Conservation (phyloP, 2,113 vertebrate species). For the Triplophysa siluroides region DNA sequence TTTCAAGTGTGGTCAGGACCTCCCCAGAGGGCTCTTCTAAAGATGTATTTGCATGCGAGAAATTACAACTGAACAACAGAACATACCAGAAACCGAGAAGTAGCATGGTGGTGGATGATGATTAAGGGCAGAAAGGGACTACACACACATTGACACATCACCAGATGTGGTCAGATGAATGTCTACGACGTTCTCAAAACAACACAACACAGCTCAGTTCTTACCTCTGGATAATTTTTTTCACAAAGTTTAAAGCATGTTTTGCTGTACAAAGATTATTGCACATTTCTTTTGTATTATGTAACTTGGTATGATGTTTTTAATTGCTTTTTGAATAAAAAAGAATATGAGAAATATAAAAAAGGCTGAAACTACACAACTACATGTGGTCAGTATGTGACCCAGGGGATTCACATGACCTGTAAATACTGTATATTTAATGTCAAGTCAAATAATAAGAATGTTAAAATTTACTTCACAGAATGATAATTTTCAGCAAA, state of each 20-base stretch:
- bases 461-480: too few species aligned
- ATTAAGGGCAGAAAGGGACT: not conserved
- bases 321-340: not conserved
- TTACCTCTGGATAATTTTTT: not conserved
- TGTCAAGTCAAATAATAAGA: too few species aligned
- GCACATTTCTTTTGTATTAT: not conserved
- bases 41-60: constrained; percentile 65
- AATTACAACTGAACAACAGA: constrained; percentile 63
- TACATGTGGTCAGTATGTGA: too few species aligned
- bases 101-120: constrained; percentile 42
- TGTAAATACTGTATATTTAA: too few species aligned
- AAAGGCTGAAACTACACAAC: too few species aligned
- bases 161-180: not conserved
- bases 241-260: not conserved
- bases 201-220: not conserved
- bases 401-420: too few species aligned
- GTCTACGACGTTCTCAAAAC: not conserved
- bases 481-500: too few species aligned
- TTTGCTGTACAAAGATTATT: not conserved
- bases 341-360: not conserved
- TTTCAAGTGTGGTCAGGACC: constrained; percentile 86
- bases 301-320: not conserved
- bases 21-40: constrained; percentile 86
- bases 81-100: constrained; percentile 43
- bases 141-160: too few species aligned